Evolutionary conservation across 2,113 vertebrate species (phyloP).

Genomic region (Vombatus ursinus): DNA sequence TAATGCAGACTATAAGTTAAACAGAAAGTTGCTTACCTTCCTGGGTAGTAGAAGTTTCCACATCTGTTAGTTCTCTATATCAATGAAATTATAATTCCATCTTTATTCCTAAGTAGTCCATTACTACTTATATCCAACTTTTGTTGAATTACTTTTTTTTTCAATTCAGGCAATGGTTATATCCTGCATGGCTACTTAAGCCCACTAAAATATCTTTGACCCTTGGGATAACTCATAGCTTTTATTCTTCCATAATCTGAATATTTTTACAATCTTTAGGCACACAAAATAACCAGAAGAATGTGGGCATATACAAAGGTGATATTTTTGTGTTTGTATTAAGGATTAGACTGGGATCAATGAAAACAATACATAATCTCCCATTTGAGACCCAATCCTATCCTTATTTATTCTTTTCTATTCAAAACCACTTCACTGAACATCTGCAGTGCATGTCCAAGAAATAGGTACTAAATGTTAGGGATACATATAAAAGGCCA

Average conservation of each 20-base stretch:
- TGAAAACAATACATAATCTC: background rate
- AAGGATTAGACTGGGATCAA: background rate
- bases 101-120: background rate
- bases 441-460: background rate
- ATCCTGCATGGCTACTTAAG: background rate
- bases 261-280: background rate
- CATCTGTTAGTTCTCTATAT: background rate
- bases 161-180: background rate
- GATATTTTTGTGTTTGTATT: background rate
- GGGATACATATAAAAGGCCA: background rate
- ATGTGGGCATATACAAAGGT: background rate
- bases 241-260: background rate
- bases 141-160: background rate
- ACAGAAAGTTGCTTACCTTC: background rate
- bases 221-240: background rate
- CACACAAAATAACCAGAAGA: background rate
- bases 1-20: background rate
- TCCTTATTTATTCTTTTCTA: background rate
- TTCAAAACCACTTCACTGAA: background rate
- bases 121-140: background rate
- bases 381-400: background rate
- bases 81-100: background rate
- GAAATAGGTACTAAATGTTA: background rate
- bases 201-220: background rate
- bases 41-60: background rate